Evolutionary conservation across 2,888 invertebrate species (phyloP), one percentile per base, ranked within the genome.

Genomic region (Torymus aiolomorphi): DNA sequence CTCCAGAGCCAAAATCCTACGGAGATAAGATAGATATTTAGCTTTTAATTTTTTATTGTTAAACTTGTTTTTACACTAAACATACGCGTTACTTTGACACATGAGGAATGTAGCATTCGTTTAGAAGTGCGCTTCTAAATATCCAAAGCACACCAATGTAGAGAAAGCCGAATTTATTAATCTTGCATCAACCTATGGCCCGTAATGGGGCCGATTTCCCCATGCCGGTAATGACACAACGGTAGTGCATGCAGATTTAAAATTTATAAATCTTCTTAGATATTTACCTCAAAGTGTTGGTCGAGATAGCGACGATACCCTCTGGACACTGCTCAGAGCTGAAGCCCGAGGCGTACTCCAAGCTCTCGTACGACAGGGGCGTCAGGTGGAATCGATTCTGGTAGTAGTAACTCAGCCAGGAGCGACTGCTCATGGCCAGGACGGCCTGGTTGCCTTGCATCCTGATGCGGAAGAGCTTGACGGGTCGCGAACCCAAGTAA

Each of bases 271-370:
- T 1, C 8, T 1, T 42, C 8, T 31, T n/a, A 49, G 13, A 3
- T 65, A 67, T 42, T 71, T 13, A 82, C 82, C 82, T 93, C 72
- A 99, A 92, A 0, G 99, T 99, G 88, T 99, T 99, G 1, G 98
- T 97, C 0, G 98, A 98, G 89, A 99, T 99, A 0, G 99, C 99
- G 0, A 99, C 99, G 85, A 99, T 98, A 84, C 99, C 99, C 91
- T 99, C 99, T 0, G 98, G 97, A 92, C 99, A 99, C 91, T 99
- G 99, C 91, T 99, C 99, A 84, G 96, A 96, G 89, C 94, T 94
- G 90, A 99, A 99, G 2, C 98, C 98, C 0, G 98, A 97, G 0
- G 99, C 99, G 91, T 97, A 98, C 89, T 99, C 99, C 78, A 99
- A 91, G 77, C 97, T 96, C 90, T 98, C 98, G 88, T 99, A 99